These are phyloP conservation scores for Volucella inanis DNA, from an alignment of 2,888 invertebrate species.

Conservation along the genomic window DNA sequence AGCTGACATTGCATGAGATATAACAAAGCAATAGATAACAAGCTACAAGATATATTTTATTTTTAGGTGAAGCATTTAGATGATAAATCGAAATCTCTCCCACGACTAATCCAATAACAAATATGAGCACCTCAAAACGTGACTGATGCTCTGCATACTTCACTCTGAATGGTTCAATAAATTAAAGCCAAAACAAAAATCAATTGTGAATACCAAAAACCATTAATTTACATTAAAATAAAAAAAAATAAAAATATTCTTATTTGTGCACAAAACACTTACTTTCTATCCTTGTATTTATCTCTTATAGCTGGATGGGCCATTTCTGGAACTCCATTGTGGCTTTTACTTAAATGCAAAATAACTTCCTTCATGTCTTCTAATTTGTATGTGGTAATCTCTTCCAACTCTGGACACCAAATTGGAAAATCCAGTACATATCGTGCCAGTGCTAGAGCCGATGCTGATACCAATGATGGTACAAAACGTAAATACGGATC, in stretches of 20 bases:
- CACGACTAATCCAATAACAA: no score
- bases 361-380: conserved; percentile 88
- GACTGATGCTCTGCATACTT: no score
- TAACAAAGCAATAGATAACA: no score
- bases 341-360: conserved; percentile 87
- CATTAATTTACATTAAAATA: not conserved
- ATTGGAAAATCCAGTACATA: conserved; percentile 86
- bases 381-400: conserved; percentile 88
- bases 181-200: not conserved
- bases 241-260: no score
- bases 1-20: no score
- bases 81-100: no score
- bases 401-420: conserved; percentile 88
- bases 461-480: conserved; percentile 92
- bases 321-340: conserved; percentile 86
- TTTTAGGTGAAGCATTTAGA: no score
- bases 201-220: not conserved
- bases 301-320: conserved; percentile 94
- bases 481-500: conserved; percentile 92
- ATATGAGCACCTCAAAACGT: no score
- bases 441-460: conserved; percentile 91
- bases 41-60: no score
- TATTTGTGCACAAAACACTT: conserved; percentile 77
- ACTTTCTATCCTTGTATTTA: conserved; percentile 92
- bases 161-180: no score